Evolutionary conservation across 2,888 invertebrate genomes (phyloP).

Genomic region (Antitype chi): DNA sequence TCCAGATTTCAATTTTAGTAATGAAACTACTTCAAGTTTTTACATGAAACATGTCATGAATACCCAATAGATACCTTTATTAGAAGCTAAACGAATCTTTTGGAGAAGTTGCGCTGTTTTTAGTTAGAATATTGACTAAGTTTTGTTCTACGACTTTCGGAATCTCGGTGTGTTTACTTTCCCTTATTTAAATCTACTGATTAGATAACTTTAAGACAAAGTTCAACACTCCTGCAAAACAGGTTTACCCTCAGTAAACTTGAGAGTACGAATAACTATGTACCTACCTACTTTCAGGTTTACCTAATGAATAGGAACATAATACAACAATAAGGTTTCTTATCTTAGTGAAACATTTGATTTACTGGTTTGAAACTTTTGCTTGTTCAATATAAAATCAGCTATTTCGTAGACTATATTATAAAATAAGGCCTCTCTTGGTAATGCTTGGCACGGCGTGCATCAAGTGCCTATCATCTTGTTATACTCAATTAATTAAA

Average conservation of each 20-base stretch:
- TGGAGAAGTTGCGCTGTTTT: slow-evolving; percentile 27
- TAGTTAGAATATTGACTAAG: slow-evolving; percentile 41
- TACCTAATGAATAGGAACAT: slow-evolving; percentile 24
- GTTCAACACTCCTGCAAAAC: slow-evolving; percentile 39
- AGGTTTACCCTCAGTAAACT: slow-evolving; percentile 46
- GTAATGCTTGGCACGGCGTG: neutral
- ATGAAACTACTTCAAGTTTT: slow-evolving; percentile 8
- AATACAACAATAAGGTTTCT: slow-evolving; percentile 41
- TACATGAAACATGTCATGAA: slow-evolving; percentile 22
- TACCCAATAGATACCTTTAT: slow-evolving; percentile 3
- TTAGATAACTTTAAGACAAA: slow-evolving; percentile 58
- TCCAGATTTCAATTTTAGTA: slow-evolving; percentile 24
- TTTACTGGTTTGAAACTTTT: slow-evolving; percentile 25
- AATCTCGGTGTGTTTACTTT: slow-evolving; percentile 39
- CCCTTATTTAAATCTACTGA: slow-evolving; percentile 54
- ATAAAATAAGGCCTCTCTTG: neutral
- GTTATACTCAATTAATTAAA: slow-evolving; percentile 42
- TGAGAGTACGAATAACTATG: slow-evolving; percentile 30
- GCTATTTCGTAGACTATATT: slow-evolving; percentile 9
- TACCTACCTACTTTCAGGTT: slow-evolving; percentile 37
- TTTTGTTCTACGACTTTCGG: slow-evolving; percentile 46
- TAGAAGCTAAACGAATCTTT: slow-evolving; percentile 19
- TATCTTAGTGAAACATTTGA: slow-evolving; percentile 39
- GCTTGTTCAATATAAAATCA: slow-evolving; percentile 4
- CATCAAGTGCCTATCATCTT: slow-evolving; percentile 38